Percentiles rank a stretch among this genome's conserved stretches.
phyloP scores from a whole-genome alignment of 2,797 vertebrate species.

The Sandelia bainsii region DNA sequence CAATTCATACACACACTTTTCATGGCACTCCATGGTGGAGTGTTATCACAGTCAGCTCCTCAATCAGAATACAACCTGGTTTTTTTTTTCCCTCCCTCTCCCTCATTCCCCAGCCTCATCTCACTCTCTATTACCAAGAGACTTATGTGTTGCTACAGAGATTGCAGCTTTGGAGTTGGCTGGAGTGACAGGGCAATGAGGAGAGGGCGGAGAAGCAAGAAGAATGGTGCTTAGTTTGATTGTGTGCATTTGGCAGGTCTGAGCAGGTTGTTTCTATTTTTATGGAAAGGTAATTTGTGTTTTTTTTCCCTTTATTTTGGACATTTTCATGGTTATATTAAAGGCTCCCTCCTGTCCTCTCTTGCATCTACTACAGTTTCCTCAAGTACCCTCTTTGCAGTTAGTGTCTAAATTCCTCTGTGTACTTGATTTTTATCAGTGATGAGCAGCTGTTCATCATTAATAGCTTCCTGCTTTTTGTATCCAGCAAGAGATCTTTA shows the following conservation, averaged over 20 bases:
- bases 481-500: conserved; percentile 5
- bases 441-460: conserved; percentile 22
- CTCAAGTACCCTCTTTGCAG: conserved; percentile 4
- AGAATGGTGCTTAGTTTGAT: conserved; percentile 43
- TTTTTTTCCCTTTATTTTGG: conserved; percentile 13
- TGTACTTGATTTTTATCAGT: conserved; percentile 15
- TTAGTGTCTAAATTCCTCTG: background rate
- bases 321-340: conserved; percentile 21
- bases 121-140: conserved; percentile 48
- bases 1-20: conserved; percentile 37
- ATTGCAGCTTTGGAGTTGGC: conserved; percentile 51
- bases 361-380: conserved; percentile 29
- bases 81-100: conserved; percentile 10
- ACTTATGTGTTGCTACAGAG: conserved; percentile 56
- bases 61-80: conserved; percentile 52
- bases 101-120: conserved; percentile 37
- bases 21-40: conserved; percentile 26
- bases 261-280: conserved; percentile 40
- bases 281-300: conserved; percentile 13
- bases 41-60: conserved; percentile 55
- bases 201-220: conserved; percentile 22
- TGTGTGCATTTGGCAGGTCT: conserved; percentile 39
- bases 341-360: conserved; percentile 15
- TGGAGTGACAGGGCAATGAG: conserved; percentile 48
- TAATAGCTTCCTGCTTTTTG: conserved; percentile 9